Evolutionary conservation across 2,113 vertebrate species (phyloP).

Genomic region (Paradoxurus hermaphroditus): DNA sequence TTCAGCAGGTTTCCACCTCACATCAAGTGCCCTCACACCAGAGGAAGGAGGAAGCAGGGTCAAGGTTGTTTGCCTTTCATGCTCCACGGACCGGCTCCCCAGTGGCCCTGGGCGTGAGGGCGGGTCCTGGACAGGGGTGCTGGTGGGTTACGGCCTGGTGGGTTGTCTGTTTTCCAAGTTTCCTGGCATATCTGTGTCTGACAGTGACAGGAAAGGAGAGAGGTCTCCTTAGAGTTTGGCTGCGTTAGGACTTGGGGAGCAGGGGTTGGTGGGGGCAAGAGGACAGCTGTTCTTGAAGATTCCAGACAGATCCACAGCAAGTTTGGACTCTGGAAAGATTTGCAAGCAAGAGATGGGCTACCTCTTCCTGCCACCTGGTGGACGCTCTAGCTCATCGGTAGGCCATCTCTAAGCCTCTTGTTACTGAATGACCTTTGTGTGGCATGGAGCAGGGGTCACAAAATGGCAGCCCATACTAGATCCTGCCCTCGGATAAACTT

Average conservation of each 20-base stretch:
- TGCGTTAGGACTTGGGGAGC: not conserved
- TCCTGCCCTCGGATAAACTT: not conserved
- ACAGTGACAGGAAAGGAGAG: not conserved
- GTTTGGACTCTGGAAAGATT: not conserved
- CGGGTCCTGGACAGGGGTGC: not conserved
- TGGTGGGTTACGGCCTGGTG: not conserved
- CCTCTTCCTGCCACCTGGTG: not conserved
- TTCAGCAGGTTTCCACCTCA: not conserved
- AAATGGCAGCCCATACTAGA: not conserved
- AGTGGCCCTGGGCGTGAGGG: not conserved
- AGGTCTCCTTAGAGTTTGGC: not conserved
- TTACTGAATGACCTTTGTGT: not conserved
- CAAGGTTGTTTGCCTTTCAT: not conserved
- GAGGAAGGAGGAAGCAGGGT: not conserved
- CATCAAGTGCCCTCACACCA: not conserved
- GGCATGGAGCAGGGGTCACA: not conserved
- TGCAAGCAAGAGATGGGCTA: not conserved
- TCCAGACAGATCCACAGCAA: not conserved
- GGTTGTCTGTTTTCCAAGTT: not conserved
- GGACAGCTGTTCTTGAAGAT: not conserved
- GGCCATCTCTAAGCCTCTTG: not conserved
- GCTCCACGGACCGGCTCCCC: not conserved
- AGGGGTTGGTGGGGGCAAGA: not conserved
- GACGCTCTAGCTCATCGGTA: not conserved
- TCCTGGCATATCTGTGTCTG: not conserved